phyloP scores from a whole-genome alignment of 2,113 vertebrate genomes.

The Hepsetus odoe region DNA sequence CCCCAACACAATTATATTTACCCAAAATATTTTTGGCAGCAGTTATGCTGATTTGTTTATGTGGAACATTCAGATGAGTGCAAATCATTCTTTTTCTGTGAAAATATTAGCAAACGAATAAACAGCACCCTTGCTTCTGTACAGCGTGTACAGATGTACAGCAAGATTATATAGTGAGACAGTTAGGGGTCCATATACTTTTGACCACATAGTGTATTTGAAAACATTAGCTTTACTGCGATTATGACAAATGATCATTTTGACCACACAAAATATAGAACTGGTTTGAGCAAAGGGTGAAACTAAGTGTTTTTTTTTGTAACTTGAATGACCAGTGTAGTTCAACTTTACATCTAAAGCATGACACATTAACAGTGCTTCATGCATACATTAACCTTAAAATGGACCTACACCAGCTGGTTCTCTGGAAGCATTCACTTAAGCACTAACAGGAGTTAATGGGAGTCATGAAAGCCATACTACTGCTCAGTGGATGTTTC shows the following conservation, averaged over 20 bases:
- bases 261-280: no score
- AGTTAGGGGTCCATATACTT: no score
- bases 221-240: no score
- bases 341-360: neutral
- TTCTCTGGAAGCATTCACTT: neutral
- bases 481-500: neutral
- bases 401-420: neutral
- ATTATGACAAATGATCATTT: no score
- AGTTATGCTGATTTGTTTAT: neutral
- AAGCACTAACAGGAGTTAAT: neutral
- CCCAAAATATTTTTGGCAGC: neutral
- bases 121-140: no score
- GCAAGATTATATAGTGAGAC: no score
- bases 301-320: no score
- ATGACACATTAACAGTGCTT: conserved; percentile 9
- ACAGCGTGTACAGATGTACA: no score
- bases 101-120: no score
- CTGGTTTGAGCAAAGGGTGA: neutral
- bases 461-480: neutral
- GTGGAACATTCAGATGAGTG: neutral
- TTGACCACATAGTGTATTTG: no score
- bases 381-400: conserved; percentile 11
- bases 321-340: neutral
- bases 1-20: neutral
- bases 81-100: neutral